Base-by-base conservation (phyloP, 2,888 invertebrate genomes). In the Trilocha varians region DNA sequence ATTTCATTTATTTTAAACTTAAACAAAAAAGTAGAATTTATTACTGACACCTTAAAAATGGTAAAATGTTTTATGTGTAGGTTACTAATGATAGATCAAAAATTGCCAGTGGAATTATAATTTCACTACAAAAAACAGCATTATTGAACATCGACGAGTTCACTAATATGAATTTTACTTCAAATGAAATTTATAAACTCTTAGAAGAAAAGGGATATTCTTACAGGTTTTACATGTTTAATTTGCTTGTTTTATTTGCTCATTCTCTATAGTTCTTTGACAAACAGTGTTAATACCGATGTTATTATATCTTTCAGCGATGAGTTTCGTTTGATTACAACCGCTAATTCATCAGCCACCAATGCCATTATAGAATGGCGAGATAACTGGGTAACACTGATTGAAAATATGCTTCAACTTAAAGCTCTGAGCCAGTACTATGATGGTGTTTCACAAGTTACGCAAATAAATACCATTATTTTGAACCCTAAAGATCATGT, bases 341-440 rank as follows among this genome's bases (percentile, higher is more conserved):
- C 49, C 8, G 48, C 56, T 0, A 61, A 70, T 36, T 41, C 51
- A 5, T 50, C 63, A 1, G 43, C 73, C 5, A 67, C 62, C 1
- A 53, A 62, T 34, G 87, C 80, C 15, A 47, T 66, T 37, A 50
- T 88, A 3, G 59, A 68, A 32, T 95, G 94, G 93, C 83, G 87
- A 13, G 87, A 88, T 40, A 93, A 93, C 65, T 96, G 95, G 95
- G 89, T 92, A 0, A 88, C 92, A 2, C 91, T 94, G 53, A 83
- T 96, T 55, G 96, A 96, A 68, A 91, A 91, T 0, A 88, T 96
- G 87, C 70, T 96, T 11, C 96, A 96, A 74, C 87, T 93, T 43
- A 86, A 89, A 39, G 84, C 91, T n/a, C 59, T 94, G n/a, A 87
- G 87, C 17, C 78, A 88, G 36, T 78, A 88, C 11, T 78, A 88